A percentile compares a stretch with the other conserved stretches of the same genome.
Evolutionary conservation across 1,140 invertebrate genomes (phyloP).

Genomic region (Zaprionus taronus): DNA sequence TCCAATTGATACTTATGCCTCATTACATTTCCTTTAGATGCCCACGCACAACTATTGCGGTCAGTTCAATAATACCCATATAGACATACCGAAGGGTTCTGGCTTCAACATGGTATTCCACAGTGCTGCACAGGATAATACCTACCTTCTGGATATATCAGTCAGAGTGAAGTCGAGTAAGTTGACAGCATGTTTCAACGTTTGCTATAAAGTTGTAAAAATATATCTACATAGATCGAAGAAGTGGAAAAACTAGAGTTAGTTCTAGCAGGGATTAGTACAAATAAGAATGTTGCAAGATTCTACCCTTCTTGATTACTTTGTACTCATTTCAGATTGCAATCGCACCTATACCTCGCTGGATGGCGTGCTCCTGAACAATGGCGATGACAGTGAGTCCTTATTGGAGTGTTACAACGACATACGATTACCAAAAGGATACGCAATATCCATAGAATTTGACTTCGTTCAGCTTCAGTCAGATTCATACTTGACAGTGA

Average conservation of each 20-base stretch:
- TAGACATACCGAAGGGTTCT: not conserved
- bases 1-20: not conserved
- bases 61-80: conserved; percentile 33
- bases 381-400: not conserved
- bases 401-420: conserved; percentile 34
- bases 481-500: conserved; percentile 31
- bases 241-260: too few species aligned
- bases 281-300: too few species aligned
- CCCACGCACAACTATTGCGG: conserved; percentile 42
- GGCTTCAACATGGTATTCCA: conserved; percentile 64
- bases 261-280: too few species aligned
- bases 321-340: conserved; percentile 39
- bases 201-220: not conserved
- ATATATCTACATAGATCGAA: too few species aligned
- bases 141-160: conserved; percentile 12
- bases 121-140: conserved; percentile 15
- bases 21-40: not conserved
- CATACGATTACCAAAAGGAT: conserved; percentile 48
- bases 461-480: not conserved
- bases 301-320: too few species aligned
- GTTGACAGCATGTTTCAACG: not conserved
- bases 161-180: not conserved
- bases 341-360: conserved; percentile 49
- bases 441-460: conserved; percentile 40
- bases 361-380: conserved; percentile 21